Evolutionary conservation across 2,888 invertebrate genomes (phyloP).

Genomic region (Drosophila merina): DNA sequence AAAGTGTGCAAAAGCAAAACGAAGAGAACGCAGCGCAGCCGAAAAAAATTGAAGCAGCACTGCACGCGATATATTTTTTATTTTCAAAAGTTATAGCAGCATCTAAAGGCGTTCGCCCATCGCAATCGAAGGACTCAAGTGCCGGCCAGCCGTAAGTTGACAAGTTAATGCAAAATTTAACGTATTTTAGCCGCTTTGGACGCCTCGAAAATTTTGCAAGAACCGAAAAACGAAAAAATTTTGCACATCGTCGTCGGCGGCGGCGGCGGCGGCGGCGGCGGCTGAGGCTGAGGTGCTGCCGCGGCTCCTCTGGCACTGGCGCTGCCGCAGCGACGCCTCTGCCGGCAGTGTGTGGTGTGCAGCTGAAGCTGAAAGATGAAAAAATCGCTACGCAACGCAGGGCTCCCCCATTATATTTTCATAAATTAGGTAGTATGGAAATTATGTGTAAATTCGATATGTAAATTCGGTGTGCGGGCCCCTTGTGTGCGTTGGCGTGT

Average conservation of each 20-base stretch:
- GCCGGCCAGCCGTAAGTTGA: constrained; percentile 71
- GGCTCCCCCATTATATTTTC: constrained; percentile 11
- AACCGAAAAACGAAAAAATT: constrained; percentile 69
- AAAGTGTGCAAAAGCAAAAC: constrained; percentile 66
- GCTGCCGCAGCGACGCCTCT: constrained; percentile 7
- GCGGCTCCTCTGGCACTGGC: not conserved
- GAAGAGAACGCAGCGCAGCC: constrained; percentile 78
- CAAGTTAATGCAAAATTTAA: constrained; percentile 35
- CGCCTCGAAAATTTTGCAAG: constrained; percentile 53
- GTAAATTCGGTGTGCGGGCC: constrained; percentile 68
- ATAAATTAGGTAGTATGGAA: constrained; percentile 32
- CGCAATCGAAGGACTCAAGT: constrained; percentile 49
- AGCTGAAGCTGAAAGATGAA: constrained; percentile 67
- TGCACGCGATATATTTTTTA: constrained; percentile 79
- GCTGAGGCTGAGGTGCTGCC: constrained; percentile 10
- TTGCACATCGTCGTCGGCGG: constrained; percentile 75
- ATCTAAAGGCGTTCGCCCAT: constrained; percentile 45
- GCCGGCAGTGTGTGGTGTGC: constrained; percentile 52
- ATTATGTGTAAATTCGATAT: constrained; percentile 62
- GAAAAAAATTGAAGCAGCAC: constrained; percentile 78
- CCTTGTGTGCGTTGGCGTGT: constrained; percentile 18
- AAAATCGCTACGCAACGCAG: constrained; percentile 41
- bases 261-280: constrained; percentile 7
- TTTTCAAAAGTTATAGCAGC: constrained; percentile 67
- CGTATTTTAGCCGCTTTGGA: constrained; percentile 46